Evolutionary conservation across 1,140 invertebrate species (phyloP).

Genomic region (Sminthurinus signatus): DNA sequence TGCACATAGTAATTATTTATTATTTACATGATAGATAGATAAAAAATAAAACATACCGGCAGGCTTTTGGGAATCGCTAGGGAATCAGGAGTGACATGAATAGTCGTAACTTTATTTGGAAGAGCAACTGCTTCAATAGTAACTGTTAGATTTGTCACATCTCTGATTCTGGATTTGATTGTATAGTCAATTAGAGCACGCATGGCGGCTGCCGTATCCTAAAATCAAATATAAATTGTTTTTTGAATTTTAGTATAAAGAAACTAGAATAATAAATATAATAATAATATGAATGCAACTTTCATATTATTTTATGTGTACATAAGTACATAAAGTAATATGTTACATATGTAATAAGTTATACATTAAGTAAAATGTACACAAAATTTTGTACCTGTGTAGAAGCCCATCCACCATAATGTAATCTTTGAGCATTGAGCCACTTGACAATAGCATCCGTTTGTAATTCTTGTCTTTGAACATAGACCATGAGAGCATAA

Average conservation of each 20-base stretch:
- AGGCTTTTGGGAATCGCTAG: slow-evolving; percentile 66
- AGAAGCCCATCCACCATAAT: slow-evolving; percentile 90
- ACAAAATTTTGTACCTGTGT: slow-evolving; percentile 71
- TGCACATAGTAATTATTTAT: no score
- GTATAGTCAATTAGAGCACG: slow-evolving; percentile 88
- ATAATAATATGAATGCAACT: no score
- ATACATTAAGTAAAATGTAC: no score
- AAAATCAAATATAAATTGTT: slow-evolving; percentile 37
- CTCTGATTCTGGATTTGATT: slow-evolving; percentile 69
- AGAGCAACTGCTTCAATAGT: slow-evolving; percentile 79
- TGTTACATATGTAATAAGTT: no score
- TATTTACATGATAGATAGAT: no score
- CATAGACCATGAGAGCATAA: slow-evolving; percentile 84
- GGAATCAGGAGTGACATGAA: slow-evolving; percentile 68
- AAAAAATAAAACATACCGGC: slow-evolving; percentile 52
- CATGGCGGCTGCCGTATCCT: slow-evolving; percentile 80
- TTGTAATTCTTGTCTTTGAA: slow-evolving; percentile 69
- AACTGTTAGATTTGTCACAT: slow-evolving; percentile 76
- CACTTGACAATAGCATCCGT: slow-evolving; percentile 83
- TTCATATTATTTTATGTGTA: no score
- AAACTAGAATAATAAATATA: no score
- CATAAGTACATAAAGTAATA: no score
- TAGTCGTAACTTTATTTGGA: slow-evolving; percentile 55
- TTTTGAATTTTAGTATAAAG: no score
- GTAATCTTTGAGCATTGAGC: slow-evolving; percentile 83